Conservation (phyloP, 2,888 invertebrate genomes). For the Podabrus alpinus region DNA sequence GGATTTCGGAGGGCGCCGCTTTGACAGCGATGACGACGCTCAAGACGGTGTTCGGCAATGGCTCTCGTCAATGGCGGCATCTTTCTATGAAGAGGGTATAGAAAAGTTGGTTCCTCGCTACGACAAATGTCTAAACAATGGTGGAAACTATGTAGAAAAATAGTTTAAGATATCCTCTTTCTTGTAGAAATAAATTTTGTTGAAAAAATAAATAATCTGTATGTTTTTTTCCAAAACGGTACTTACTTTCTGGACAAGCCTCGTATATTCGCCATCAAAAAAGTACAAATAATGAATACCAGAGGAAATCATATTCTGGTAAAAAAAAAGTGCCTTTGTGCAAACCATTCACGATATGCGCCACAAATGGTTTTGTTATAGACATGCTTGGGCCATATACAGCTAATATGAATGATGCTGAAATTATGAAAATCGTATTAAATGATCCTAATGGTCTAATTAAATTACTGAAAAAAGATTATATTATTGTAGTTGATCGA, state of each 20-base stretch:
- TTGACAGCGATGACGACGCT: conserved; percentile 4
- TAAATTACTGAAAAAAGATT: no score
- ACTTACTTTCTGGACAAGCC: no score
- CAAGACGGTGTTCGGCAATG: conserved; percentile 10
- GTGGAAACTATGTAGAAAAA: conserved; percentile 14
- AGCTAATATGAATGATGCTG: no score
- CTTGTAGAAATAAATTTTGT: not conserved
- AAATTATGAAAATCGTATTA: no score
- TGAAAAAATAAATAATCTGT: not conserved
- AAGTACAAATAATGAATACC: no score
- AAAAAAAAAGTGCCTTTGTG: not conserved
- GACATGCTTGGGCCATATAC: not conserved
- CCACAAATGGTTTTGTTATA: not conserved
- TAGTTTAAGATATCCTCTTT: not conserved
- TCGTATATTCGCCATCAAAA: no score
- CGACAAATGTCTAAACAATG: conserved; percentile 28
- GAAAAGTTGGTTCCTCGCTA: conserved; percentile 30
- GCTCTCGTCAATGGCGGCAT: conserved; percentile 15
- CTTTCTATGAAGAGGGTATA: conserved; percentile 22
- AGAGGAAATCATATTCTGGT: no score
- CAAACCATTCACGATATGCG: not conserved
- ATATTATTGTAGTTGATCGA: no score
- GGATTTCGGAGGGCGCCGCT: not conserved
- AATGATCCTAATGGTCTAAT: no score
- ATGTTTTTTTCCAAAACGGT: not conserved